Conservation (phyloP, 2,113 vertebrate genomes). For the Scomber japonicus region DNA sequence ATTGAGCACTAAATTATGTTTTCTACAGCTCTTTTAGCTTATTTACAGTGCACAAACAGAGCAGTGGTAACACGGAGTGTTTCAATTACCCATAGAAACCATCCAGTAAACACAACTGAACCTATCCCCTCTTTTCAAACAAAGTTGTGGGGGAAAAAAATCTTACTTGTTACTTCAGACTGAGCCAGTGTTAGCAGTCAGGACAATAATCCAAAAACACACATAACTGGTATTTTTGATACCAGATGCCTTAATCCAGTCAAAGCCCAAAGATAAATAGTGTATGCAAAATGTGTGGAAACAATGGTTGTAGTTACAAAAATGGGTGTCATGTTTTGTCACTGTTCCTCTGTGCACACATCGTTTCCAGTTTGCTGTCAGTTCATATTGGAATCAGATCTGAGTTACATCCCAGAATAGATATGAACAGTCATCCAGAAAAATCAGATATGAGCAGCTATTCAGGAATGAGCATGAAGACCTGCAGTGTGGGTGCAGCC, state of each 20-base stretch:
- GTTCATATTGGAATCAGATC: conserved; percentile 41
- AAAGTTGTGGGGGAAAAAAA: too few species aligned
- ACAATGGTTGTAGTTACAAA: neutral
- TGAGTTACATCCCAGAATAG: conserved; percentile 36
- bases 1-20: too few species aligned
- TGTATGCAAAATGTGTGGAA: neutral
- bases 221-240: neutral
- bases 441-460: conserved; percentile 47
- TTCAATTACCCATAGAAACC: too few species aligned
- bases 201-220: neutral
- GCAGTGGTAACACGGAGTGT: too few species aligned
- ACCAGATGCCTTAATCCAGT: neutral
- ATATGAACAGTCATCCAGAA: conserved; percentile 36
- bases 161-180: neutral
- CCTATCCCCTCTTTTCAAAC: too few species aligned
- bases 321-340: conserved; percentile 10
- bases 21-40: too few species aligned
- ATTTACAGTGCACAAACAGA: too few species aligned
- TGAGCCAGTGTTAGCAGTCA: neutral
- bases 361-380: conserved; percentile 32
- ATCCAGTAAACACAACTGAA: too few species aligned
- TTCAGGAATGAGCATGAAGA: conserved; percentile 27
- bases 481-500: conserved; percentile 22
- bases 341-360: neutral
- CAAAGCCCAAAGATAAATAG: conserved; percentile 1